Evolutionary conservation across 1,140 invertebrate genomes (phyloP).

Genomic region (Panagrolaimus sp.): DNA sequence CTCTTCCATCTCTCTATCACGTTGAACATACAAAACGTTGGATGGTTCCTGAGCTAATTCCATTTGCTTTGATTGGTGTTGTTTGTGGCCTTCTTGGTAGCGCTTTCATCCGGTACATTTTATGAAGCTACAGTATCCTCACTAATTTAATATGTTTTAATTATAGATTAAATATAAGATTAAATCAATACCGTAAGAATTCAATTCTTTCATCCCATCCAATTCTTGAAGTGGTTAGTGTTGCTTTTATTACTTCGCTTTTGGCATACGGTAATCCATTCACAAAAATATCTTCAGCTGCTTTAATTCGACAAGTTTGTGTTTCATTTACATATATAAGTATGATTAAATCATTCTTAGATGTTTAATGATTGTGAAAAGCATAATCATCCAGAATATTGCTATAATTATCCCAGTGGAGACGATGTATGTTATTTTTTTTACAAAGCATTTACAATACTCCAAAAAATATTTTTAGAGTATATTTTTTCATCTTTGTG

Average conservation of each 20-base stretch:
- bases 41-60: conserved; percentile 95
- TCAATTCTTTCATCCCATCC: conserved; percentile 81
- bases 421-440: background rate
- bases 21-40: conserved; percentile 92
- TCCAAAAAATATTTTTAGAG: conserved; percentile 27
- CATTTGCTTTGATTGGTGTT: conserved; percentile 88
- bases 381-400: background rate
- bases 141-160: conserved; percentile 88
- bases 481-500: conserved; percentile 73
- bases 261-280: conserved; percentile 51
- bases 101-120: background rate
- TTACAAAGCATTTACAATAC: no score
- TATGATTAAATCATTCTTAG: background rate
- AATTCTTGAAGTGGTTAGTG: conserved; percentile 70
- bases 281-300: conserved; percentile 3
- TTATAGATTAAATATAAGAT: conserved; percentile 23
- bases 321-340: no score
- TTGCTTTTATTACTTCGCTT: background rate
- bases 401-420: background rate
- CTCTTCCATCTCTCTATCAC: conserved; percentile 94
- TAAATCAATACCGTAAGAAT: conserved; percentile 74
- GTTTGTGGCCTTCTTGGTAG: conserved; percentile 88
- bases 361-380: conserved; percentile 10
- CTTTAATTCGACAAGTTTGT: background rate
- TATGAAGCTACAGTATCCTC: conserved; percentile 69